Percentiles rank a stretch among this genome's conserved stretches.
Conservation (phyloP, 2,797 vertebrate genomes). For the Poecilia wingei region DNA sequence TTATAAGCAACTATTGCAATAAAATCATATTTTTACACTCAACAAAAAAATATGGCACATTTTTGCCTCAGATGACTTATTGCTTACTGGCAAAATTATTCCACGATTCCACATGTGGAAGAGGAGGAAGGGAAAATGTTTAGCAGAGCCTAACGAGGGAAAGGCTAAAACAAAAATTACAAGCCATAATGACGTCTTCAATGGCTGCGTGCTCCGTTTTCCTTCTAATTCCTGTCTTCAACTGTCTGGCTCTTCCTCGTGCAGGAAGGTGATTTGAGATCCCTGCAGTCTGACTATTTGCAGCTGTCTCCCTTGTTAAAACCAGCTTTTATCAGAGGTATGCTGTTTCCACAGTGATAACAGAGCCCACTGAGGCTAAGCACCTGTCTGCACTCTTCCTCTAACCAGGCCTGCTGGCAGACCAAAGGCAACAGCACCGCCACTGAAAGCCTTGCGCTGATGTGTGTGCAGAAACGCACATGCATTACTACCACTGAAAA, state of each 20-base stretch:
- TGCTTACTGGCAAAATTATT: constrained; percentile 25
- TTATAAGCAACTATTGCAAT: constrained; percentile 7
- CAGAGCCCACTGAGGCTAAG: constrained; percentile 44
- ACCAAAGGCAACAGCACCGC: constrained; percentile 13
- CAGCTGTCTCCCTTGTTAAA: constrained; percentile 49
- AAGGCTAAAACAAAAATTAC: neutral
- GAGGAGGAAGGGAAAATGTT: constrained; percentile 28
- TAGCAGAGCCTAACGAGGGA: constrained; percentile 26
- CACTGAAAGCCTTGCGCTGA: constrained; percentile 31
- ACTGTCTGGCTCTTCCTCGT: constrained; percentile 29
- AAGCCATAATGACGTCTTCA: constrained; percentile 20
- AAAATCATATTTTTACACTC: constrained; percentile 10
- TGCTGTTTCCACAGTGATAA: constrained; percentile 62
- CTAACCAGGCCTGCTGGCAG: constrained; percentile 19
- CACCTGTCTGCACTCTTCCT: constrained; percentile 21
- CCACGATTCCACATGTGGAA: constrained; percentile 12
- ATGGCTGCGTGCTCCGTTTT: constrained; percentile 18
- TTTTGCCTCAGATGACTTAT: neutral
- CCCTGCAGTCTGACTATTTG: constrained; percentile 30
- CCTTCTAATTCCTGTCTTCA: constrained; percentile 30
- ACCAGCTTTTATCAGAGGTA: constrained; percentile 52
- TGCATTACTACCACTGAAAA: constrained; percentile 16
- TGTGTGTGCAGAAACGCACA: neutral
- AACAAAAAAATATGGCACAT: neutral
- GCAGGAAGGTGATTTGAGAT: constrained; percentile 40